These are phyloP conservation scores for Osmerus eperlanus DNA, from an alignment of 2,113 vertebrate species.

Conservation along the genomic window DNA sequence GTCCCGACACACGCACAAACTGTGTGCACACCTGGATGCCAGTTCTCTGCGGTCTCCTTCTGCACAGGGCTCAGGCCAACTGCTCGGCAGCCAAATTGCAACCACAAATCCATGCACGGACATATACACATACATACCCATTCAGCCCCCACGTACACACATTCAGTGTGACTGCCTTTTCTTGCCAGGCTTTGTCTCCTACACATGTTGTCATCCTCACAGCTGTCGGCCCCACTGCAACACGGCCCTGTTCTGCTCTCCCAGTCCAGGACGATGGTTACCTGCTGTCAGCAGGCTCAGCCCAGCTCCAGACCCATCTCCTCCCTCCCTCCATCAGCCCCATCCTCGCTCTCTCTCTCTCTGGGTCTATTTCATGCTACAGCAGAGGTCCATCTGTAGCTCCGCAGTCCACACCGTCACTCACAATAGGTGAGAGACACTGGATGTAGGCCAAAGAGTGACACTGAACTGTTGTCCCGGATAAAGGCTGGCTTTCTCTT, in stretches of 20 bases:
- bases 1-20: background rate
- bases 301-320: background rate
- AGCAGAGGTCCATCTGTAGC: conserved; percentile 49
- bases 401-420: background rate
- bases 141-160: conserved; percentile 7
- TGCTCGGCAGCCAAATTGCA: background rate
- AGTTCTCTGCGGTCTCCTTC: no score
- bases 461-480: no score
- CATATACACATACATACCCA: background rate
- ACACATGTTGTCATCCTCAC: no score
- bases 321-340: background rate
- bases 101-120: background rate
- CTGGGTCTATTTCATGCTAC: conserved; percentile 59
- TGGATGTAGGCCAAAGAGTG: no score
- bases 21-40: no score
- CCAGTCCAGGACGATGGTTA: no score
- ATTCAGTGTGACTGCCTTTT: background rate
- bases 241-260: no score
- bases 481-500: no score
- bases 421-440: no score
- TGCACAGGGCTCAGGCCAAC: no score
- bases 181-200: no score
- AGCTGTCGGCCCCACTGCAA: no score
- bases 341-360: background rate
- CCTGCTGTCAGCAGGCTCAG: background rate